Evolutionary conservation across 2,888 invertebrate genomes (phyloP).

Genomic region (Andrena marginata): DNA sequence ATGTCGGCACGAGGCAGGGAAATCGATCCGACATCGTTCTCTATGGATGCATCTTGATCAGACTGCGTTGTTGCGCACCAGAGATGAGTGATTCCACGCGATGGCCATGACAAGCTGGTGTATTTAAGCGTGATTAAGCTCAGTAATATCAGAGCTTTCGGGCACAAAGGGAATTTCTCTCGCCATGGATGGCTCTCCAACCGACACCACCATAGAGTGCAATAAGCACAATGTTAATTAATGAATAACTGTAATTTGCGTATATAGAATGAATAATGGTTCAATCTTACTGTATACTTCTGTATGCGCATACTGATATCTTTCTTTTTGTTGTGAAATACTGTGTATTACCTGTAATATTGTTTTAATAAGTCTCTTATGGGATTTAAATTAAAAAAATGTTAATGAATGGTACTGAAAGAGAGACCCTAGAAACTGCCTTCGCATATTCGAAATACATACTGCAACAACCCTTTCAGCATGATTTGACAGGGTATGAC

Average conservation of each 20-base stretch:
- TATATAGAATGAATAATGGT: no score
- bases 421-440: slow-evolving; percentile 24
- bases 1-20: slow-evolving; percentile 35
- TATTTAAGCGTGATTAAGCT: slow-evolving; percentile 73
- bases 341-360: no score
- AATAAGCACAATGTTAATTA: slow-evolving; percentile 67
- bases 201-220: slow-evolving; percentile 34
- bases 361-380: no score
- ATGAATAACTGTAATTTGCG: no score
- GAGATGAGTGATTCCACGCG: slow-evolving; percentile 18
- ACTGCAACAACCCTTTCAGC: background rate
- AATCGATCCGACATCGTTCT: slow-evolving; percentile 36
- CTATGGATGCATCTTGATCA: slow-evolving; percentile 44
- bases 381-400: no score
- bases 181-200: slow-evolving; percentile 38
- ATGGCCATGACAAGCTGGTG: slow-evolving; percentile 37
- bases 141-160: slow-evolving; percentile 67
- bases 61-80: slow-evolving; percentile 5
- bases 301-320: no score
- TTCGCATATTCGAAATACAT: slow-evolving; percentile 1
- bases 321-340: no score
- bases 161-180: slow-evolving; percentile 70
- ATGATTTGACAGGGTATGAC: background rate
- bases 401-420: slow-evolving; percentile 64
- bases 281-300: no score